These are phyloP conservation scores for Pimpla rufipes DNA, from an alignment of 2,888 invertebrate genomes.

Conservation along the genomic window DNA sequence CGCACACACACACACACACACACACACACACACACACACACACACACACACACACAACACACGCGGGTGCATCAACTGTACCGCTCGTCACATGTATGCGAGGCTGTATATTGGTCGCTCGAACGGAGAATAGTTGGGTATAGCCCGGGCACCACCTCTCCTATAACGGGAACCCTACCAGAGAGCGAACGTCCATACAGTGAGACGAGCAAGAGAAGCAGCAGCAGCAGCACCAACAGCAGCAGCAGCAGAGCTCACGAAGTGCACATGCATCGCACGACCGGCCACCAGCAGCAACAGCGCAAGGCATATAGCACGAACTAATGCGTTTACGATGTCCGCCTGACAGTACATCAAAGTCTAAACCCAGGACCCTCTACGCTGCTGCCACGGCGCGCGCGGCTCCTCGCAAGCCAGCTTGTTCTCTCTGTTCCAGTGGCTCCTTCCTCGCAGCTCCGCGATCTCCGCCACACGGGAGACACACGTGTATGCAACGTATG, in stretches of 20 bases:
- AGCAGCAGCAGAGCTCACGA: conserved; percentile 21
- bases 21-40: background rate
- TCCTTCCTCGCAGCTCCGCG: conserved; percentile 55
- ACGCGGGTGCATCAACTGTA: no score
- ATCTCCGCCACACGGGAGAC: conserved; percentile 41
- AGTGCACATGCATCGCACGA: conserved; percentile 51
- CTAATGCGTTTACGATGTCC: conserved; percentile 84
- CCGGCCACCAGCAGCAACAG: conserved; percentile 55
- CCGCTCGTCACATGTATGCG: conserved; percentile 1
- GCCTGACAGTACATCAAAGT: conserved; percentile 83
- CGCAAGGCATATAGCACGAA: conserved; percentile 70
- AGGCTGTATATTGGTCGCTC: conserved; percentile 22
- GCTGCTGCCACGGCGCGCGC: conserved; percentile 56
- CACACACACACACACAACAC: background rate
- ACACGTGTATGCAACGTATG: conserved; percentile 9
- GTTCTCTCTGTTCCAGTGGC: conserved; percentile 62
- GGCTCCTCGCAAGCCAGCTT: conserved; percentile 57
- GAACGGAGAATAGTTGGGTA: conserved; percentile 56
- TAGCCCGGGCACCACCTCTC: conserved; percentile 54
- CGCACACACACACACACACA: conserved; percentile 3
- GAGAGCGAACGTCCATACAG: conserved; percentile 41
- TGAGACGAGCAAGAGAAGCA: conserved; percentile 60
- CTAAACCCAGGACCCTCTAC: conserved; percentile 67
- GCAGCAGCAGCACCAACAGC: conserved; percentile 34
- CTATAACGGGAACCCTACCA: conserved; percentile 61